Evolutionary conservation across 2,888 invertebrate genomes (phyloP).

Genomic region (Drepana falcataria): DNA sequence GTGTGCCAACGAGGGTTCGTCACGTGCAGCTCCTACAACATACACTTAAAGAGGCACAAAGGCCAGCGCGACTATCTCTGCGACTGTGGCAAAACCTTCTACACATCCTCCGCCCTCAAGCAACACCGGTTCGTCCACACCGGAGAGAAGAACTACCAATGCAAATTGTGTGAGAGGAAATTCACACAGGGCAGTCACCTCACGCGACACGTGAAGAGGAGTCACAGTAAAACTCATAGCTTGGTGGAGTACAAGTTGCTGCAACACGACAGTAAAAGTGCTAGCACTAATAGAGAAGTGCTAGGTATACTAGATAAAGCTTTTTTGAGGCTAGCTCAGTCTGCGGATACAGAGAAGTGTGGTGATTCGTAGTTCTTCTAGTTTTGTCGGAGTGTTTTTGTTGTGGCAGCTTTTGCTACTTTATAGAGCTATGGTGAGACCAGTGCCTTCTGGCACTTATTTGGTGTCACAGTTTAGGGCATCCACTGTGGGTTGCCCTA

Average conservation of each 20-base stretch:
- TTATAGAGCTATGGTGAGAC: no score
- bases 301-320: constrained; percentile 30
- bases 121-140: constrained; percentile 68
- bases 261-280: constrained; percentile 19
- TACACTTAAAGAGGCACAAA: constrained; percentile 65
- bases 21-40: constrained; percentile 61
- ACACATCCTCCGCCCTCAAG: constrained; percentile 65
- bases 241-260: constrained; percentile 38
- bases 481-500: no score
- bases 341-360: constrained; percentile 4
- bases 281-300: constrained; percentile 7
- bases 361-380: constrained; percentile 6
- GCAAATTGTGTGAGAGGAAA: constrained; percentile 64
- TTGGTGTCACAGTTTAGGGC: no score
- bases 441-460: no score
- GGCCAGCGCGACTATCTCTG: constrained; percentile 67
- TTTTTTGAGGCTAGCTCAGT: constrained; percentile 12
- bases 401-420: no score
- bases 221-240: constrained; percentile 28
- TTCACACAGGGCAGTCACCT: constrained; percentile 68
- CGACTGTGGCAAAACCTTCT: constrained; percentile 70
- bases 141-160: constrained; percentile 68
- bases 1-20: constrained; percentile 66
- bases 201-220: constrained; percentile 62
- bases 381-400: not conserved